These are phyloP conservation scores for Chaetodon trifascialis DNA, from an alignment of 2,113 vertebrate species.

Conservation along the genomic window DNA sequence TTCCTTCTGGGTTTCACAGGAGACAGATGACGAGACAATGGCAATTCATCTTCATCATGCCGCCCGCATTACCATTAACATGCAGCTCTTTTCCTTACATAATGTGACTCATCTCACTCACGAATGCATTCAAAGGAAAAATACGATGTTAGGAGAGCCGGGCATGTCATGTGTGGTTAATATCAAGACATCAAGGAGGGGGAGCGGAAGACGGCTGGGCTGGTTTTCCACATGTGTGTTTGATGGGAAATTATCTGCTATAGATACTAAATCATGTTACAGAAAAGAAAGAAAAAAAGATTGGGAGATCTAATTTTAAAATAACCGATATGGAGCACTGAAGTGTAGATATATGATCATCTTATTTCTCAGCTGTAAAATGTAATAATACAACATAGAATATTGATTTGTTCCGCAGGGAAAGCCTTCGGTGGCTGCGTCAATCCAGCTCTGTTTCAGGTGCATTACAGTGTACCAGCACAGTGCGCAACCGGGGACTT, in stretches of 20 bases:
- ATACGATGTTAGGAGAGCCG: slow-evolving; percentile 69
- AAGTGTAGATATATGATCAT: neutral
- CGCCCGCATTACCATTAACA: slow-evolving; percentile 54
- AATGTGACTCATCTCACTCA: slow-evolving; percentile 60
- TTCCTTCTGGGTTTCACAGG: slow-evolving; percentile 32
- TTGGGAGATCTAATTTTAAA: neutral
- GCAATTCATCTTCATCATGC: slow-evolving; percentile 61
- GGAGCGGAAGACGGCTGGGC: neutral
- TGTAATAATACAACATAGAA: slow-evolving; percentile 29
- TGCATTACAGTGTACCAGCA: neutral
- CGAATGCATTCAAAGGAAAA: slow-evolving; percentile 57
- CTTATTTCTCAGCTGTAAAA: slow-evolving; percentile 23
- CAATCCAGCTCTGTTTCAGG: neutral
- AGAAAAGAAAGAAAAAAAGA: neutral
- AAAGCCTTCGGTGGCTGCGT: slow-evolving; percentile 16
- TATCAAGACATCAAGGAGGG: slow-evolving; percentile 35
- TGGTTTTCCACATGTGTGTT: slow-evolving; percentile 11
- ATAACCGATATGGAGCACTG: neutral
- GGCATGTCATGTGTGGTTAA: slow-evolving; percentile 66
- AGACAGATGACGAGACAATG: slow-evolving; percentile 62
- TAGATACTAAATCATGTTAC: neutral
- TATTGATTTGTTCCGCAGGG: slow-evolving; percentile 36
- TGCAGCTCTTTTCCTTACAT: slow-evolving; percentile 58
- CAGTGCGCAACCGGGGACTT: slow-evolving; percentile 24
- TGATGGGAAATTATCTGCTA: slow-evolving; percentile 6